phyloP scores from a whole-genome alignment of 2,113 vertebrate species.

The Leucoraja erinaceus region DNA sequence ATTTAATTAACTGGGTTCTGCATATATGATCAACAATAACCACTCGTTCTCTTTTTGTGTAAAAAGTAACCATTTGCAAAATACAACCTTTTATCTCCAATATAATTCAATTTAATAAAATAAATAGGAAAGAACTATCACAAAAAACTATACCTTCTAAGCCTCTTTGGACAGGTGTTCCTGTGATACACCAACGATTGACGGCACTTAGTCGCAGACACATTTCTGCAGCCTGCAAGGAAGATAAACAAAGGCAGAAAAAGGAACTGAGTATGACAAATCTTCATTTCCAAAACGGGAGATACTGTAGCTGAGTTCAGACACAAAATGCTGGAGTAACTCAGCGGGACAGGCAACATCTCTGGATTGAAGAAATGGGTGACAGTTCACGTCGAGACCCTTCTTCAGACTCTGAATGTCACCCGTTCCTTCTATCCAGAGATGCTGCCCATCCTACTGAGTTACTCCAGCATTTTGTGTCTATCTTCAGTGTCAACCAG shows the following conservation, averaged over 20 bases:
- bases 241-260: constrained; percentile 34
- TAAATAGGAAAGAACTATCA: too few relatives aligned
- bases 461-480: too few relatives aligned
- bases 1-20: not conserved
- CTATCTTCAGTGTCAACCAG: too few relatives aligned
- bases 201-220: constrained; percentile 84
- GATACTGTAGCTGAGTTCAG: not conserved
- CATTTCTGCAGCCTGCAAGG: constrained; percentile 89
- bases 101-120: not conserved
- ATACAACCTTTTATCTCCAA: not conserved
- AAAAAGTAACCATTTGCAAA: not conserved
- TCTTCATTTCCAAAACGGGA: not conserved
- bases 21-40: constrained; percentile 7
- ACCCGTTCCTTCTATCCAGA: too few relatives aligned
- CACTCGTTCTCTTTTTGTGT: not conserved
- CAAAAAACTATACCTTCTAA: constrained; percentile 69
- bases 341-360: too few relatives aligned
- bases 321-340: too few relatives aligned
- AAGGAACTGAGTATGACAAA: not conserved
- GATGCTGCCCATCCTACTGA: too few relatives aligned
- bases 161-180: constrained; percentile 94
- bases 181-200: constrained; percentile 96
- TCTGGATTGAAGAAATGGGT: too few relatives aligned
- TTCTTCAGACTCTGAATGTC: too few relatives aligned
- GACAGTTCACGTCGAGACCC: too few relatives aligned